Evolutionary conservation across 1,140 invertebrate species (phyloP), one percentile per base, ranked within the genome.

Genomic region (Drosophila eugracilis): DNA sequence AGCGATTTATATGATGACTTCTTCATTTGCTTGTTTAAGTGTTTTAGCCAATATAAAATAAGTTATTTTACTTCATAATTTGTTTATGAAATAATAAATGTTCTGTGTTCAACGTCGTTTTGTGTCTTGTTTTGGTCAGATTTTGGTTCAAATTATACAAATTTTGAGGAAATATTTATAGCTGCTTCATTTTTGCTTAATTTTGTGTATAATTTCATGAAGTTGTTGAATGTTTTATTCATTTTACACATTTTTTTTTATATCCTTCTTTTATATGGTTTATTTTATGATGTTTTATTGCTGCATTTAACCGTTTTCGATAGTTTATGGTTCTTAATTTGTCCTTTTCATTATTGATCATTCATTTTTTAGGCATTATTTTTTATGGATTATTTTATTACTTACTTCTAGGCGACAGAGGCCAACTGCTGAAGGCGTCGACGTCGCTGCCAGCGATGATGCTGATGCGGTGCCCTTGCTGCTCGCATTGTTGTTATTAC

Each of bases 401-500:
- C 89, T 91, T 91, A 91, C 89, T 84, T 90, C 89, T 47, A 90
- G 66, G 59, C 89, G 89, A 84, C 73, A 91, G 37, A 89, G 75
- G 57, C 89, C 85, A 39, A 91, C 69, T 39, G 89, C 78, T 67
- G 85, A 42, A 4, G 70, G 57, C 14, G 57, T 59, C 15, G 69
- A 52, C 24, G 41, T 70, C 14, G 55, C 41, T 42, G 45, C 21
- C 19, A 60, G 14, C 15, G 70, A 41, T 28, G 53, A 44, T 47
- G 79, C 59, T 30, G 54, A 19, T 69, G 54, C 69, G 69, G 73
- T 84, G 66, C 70, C 80, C 70, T 78, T 84, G 44, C 73, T 78
- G 21, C n/a, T 63, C 21, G 42, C 42, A 22, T 17, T 54, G 10
- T 41, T 74, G 32, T 49, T 57, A 19, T 24, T 75, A 34, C 22